Conservation (phyloP, 2,888 invertebrate species). For the Vesta saturnalis region DNA sequence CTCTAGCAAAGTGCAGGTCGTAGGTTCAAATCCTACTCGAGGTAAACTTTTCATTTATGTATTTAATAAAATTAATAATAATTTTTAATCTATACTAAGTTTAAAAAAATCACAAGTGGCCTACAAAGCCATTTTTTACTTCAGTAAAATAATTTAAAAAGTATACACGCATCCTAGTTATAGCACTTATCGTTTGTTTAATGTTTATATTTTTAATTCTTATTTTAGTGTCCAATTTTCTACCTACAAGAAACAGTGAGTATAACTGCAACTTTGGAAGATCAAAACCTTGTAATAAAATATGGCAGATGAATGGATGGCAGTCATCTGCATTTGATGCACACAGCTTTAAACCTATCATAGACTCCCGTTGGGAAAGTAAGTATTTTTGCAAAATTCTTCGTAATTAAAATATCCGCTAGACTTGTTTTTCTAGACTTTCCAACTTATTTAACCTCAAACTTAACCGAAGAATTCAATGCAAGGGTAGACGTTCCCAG, state of each 20-base stretch:
- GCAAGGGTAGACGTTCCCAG: constrained; percentile 49
- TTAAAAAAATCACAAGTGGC: no score
- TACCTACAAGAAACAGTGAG: constrained; percentile 51
- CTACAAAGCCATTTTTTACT: neutral
- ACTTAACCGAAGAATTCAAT: constrained; percentile 49
- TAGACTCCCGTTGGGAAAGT: constrained; percentile 58
- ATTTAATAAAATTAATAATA: no score
- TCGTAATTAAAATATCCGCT: no score
- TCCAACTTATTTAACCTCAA: constrained; percentile 50
- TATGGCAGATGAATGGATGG: constrained; percentile 55
- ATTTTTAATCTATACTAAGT: no score
- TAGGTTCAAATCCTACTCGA: no score
- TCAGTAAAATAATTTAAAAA: neutral
- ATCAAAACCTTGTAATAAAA: constrained; percentile 48
- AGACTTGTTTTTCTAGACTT: constrained; percentile 52
- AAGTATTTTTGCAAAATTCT: constrained; percentile 17
- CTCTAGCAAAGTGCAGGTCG: no score
- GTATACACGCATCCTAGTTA: no score
- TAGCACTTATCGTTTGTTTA: no score
- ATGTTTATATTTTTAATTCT: neutral
- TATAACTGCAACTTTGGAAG: constrained; percentile 55
- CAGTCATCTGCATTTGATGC: constrained; percentile 49
- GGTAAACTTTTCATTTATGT: no score
- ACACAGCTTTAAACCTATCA: constrained; percentile 50
- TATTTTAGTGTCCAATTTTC: constrained; percentile 46